Base-by-base conservation (phyloP, 1,140 invertebrate genomes). In the Drosophila nikananu region DNA sequence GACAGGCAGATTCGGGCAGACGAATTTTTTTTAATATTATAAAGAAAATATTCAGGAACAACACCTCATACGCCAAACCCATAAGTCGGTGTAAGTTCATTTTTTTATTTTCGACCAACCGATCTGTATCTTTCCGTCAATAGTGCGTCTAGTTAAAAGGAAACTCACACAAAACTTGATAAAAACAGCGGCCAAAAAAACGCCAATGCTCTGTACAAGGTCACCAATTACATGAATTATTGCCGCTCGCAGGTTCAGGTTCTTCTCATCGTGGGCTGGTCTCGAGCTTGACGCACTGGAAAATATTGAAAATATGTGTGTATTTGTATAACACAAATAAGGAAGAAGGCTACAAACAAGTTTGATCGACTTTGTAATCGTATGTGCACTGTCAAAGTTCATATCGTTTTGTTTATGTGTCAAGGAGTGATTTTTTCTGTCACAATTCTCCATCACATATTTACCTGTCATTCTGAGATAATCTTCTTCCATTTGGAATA, bases 191-290 rank as follows among this genome's bases (percentile, higher is more conserved):
- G 97, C 97, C 39, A 97, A 93, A 75, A 98, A 94, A 17, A 98
- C 97, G 1, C 97, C 97, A 59, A 97, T 93, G 93, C 96, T 98
- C 93, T 99, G 98, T 60, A 98, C 95, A 48, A 99, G 94, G 94
- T 99, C 98, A 1, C 98, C 98, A 59, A 99, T 94, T 21, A 98
- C 97, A 93, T 99, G 98, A 77, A 99, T 97, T 74, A 98, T 96
- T 1, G 98, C 98, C 0, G 98, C 98, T 44, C 97, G 94, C 1
- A 98, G 95, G 92, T 98, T 98, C 63, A 99, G 96, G 91, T 98
- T 98, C 46, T 70, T 68, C 35, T 83, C 80, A 32, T 51, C 23
- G 19, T 37, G 27, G 19, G 21, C 32, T 19, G 12, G 4, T 19
- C 5, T 10, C 5, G 12, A 23, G 49, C 17, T 37, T 35, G 23